phyloP scores from a whole-genome alignment of 2,797 vertebrate genomes.

The Zenarchopterus dispar region DNA sequence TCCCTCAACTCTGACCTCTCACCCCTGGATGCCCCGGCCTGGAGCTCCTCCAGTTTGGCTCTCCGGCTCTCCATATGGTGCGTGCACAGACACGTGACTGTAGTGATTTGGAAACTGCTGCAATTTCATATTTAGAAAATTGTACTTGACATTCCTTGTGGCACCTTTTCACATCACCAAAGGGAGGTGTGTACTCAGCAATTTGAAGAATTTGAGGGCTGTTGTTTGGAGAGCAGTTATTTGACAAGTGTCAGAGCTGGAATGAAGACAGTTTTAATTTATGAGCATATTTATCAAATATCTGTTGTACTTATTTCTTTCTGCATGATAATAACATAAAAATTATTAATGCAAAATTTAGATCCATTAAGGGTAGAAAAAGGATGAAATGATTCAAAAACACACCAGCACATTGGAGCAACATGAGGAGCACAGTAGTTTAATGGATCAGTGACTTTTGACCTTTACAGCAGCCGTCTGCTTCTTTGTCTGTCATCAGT shows the following conservation, averaged over 20 bases:
- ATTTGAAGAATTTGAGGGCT: too few relatives aligned
- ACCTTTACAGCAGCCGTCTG: constrained; percentile 14
- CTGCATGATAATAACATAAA: neutral
- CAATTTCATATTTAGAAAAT: constrained; percentile 8
- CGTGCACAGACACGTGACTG: constrained; percentile 27
- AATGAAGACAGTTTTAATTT: too few relatives aligned
- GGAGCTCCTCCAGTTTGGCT: constrained; percentile 95
- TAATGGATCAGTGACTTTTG: neutral
- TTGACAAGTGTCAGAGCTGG: too few relatives aligned
- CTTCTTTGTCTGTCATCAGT: constrained; percentile 7
- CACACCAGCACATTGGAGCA: neutral
- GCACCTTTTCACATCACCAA: neutral
- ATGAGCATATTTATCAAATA: neutral
- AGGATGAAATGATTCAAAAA: too few relatives aligned
- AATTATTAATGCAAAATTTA: too few relatives aligned
- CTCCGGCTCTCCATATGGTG: constrained; percentile 91
- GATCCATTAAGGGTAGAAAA: too few relatives aligned
- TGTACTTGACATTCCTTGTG: neutral
- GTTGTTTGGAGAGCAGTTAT: too few relatives aligned
- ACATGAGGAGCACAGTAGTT: neutral
- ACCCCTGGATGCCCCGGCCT: constrained; percentile 92
- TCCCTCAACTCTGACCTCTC: constrained; percentile 89
- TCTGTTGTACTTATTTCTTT: neutral
- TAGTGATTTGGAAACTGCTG: neutral
- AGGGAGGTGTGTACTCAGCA: neutral